phyloP scores from a whole-genome alignment of 2,797 vertebrate genomes.

The Sebastes kiyomatsui region DNA sequence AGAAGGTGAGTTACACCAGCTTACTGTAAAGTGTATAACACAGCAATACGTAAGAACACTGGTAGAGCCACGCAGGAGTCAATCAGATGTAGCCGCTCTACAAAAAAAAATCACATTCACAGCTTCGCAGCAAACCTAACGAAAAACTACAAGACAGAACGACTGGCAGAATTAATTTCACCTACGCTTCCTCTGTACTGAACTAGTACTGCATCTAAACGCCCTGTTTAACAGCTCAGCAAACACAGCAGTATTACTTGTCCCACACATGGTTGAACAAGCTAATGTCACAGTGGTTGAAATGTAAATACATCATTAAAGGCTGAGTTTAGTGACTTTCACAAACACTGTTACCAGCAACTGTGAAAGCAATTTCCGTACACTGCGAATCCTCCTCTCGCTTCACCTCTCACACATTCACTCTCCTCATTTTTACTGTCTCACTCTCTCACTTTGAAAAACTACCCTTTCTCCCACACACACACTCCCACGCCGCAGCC shows the following conservation, averaged over 20 bases:
- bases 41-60: neutral
- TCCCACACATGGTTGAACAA: slow-evolving; percentile 71
- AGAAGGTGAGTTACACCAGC: slow-evolving; percentile 38
- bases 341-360: slow-evolving; percentile 59
- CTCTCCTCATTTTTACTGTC: slow-evolving; percentile 28
- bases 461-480: slow-evolving; percentile 27
- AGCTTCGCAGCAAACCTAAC: slow-evolving; percentile 15
- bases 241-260: slow-evolving; percentile 62
- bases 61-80: neutral
- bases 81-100: neutral
- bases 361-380: slow-evolving; percentile 62
- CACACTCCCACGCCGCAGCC: neutral
- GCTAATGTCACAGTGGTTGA: slow-evolving; percentile 69
- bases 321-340: slow-evolving; percentile 67
- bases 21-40: slow-evolving; percentile 7
- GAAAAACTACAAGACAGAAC: slow-evolving; percentile 21
- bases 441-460: slow-evolving; percentile 50
- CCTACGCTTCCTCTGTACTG: slow-evolving; percentile 53
- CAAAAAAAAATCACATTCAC: slow-evolving; percentile 13
- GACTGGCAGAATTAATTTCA: slow-evolving; percentile 63
- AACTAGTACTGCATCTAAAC: slow-evolving; percentile 71
- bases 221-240: slow-evolving; percentile 71
- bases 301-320: slow-evolving; percentile 75
- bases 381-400: slow-evolving; percentile 34
- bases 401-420: slow-evolving; percentile 46